A percentile compares a stretch with the other conserved stretches of the same genome.
Evolutionary conservation across 2,797 vertebrate species (phyloP).

Genomic region (Pangasius larnaudii): DNA sequence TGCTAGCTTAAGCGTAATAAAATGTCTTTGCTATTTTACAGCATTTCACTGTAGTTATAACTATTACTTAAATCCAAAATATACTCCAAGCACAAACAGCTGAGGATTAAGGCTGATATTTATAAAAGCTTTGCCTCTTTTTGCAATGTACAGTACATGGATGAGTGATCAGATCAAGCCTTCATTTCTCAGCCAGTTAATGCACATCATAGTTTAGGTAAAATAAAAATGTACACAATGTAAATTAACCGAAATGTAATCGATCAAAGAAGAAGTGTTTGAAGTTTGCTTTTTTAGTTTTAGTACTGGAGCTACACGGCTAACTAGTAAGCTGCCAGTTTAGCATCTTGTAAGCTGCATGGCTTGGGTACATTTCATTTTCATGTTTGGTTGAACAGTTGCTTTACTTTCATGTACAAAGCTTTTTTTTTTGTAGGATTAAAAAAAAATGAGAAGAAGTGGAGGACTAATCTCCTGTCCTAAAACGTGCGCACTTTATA

Average conservation of each 20-base stretch:
- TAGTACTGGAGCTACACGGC: neutral
- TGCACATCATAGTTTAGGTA: neutral
- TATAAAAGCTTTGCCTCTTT: neutral
- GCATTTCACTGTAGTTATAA: neutral
- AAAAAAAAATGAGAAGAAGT: neutral
- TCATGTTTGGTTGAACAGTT: neutral
- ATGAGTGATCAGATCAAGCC: slow-evolving; percentile 15
- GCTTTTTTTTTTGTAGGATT: slow-evolving; percentile 6
- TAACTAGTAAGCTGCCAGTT: neutral
- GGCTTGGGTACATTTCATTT: neutral
- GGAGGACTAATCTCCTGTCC: neutral
- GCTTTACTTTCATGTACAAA: neutral
- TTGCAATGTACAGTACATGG: slow-evolving; percentile 17
- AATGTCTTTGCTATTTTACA: slow-evolving; percentile 11
- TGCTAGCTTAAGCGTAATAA: neutral
- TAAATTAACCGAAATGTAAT: neutral
- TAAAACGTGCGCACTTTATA: slow-evolving; percentile 17
- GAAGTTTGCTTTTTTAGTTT: neutral
- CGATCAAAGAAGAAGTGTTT: neutral
- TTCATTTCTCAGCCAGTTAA: slow-evolving; percentile 1
- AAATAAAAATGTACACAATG: neutral
- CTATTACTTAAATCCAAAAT: neutral
- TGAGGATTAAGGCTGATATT: slow-evolving; percentile 12
- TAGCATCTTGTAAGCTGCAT: slow-evolving; percentile 27
- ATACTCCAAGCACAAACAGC: slow-evolving; percentile 20